A percentile compares a stretch with the other conserved stretches of the same genome.
Conservation (phyloP, 92 coral and sea anemone species). For the Porites lobata region DNA sequence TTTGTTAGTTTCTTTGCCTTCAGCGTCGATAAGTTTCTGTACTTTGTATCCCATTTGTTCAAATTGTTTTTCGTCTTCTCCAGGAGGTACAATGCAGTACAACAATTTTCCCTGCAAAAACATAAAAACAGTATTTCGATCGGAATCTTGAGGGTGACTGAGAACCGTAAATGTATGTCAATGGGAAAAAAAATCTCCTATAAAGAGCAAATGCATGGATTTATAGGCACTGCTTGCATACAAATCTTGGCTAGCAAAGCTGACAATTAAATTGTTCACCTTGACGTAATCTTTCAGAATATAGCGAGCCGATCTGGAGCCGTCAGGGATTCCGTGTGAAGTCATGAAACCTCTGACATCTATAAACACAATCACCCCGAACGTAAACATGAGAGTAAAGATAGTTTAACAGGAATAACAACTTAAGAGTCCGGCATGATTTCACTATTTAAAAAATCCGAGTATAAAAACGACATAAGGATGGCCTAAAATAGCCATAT, state of each 20-base stretch:
- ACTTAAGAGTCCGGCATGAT: too few relatives aligned
- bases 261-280: slow-evolving; percentile 49
- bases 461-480: too few relatives aligned
- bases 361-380: slow-evolving; percentile 10
- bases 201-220: too few relatives aligned
- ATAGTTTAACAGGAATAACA: background rate
- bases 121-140: too few relatives aligned
- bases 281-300: slow-evolving; percentile 92
- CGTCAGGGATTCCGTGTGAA: slow-evolving; percentile 88
- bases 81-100: slow-evolving; percentile 91
- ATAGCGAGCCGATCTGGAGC: slow-evolving; percentile 93
- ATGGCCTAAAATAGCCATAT: too few relatives aligned
- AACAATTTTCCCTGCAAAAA: slow-evolving; percentile 85
- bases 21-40: slow-evolving; percentile 62
- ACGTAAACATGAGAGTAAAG: background rate
- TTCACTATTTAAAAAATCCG: too few relatives aligned
- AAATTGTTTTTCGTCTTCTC: slow-evolving; percentile 67
- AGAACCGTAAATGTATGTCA: too few relatives aligned
- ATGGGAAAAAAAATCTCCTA: too few relatives aligned
- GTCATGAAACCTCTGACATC: slow-evolving; percentile 97
- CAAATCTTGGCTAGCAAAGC: background rate
- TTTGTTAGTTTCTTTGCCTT: slow-evolving; percentile 36
- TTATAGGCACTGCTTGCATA: too few relatives aligned
- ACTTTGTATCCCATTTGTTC: slow-evolving; percentile 77
- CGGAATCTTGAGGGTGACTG: too few relatives aligned